Evolutionary conservation across 1,140 invertebrate genomes (phyloP).

Genomic region (Maniola jurtina): DNA sequence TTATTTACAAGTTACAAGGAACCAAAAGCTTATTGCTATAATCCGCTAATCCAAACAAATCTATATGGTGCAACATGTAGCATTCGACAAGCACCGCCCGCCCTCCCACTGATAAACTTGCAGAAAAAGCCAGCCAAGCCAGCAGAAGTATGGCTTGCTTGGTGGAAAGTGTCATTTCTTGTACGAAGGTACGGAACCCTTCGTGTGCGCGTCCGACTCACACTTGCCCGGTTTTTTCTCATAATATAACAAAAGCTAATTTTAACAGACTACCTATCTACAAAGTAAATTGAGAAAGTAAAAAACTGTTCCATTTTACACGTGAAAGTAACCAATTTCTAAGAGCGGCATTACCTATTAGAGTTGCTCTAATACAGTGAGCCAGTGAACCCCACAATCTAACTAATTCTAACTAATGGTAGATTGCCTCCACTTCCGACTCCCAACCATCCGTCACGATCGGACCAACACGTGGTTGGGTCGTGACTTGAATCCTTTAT

Average conservation of each 20-base stretch:
- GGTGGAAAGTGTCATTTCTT: no score
- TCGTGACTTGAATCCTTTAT: background rate
- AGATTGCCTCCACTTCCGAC: constrained; percentile 23
- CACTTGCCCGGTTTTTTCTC: no score
- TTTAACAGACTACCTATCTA: background rate
- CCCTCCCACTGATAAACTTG: no score
- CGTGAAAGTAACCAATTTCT: background rate
- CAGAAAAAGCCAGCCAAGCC: no score
- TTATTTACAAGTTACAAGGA: no score
- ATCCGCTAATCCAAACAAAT: no score
- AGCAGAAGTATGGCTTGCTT: no score
- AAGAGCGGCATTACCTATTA: constrained; percentile 2
- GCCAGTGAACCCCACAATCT: constrained; percentile 4
- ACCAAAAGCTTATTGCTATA: no score
- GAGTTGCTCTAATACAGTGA: background rate
- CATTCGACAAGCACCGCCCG: no score
- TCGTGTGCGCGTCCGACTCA: no score
- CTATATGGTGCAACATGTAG: no score
- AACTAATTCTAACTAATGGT: constrained; percentile 26
- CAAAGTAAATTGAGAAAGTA: constrained; percentile 5
- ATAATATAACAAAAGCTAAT: background rate
- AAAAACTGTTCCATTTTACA: constrained; percentile 1
- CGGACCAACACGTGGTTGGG: constrained; percentile 4
- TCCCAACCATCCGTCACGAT: constrained; percentile 18
- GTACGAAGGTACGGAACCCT: no score